Percentiles rank a stretch among this genome's conserved stretches.
phyloP scores from a whole-genome alignment of 2,888 invertebrate genomes.

The Pomacea canaliculata region DNA sequence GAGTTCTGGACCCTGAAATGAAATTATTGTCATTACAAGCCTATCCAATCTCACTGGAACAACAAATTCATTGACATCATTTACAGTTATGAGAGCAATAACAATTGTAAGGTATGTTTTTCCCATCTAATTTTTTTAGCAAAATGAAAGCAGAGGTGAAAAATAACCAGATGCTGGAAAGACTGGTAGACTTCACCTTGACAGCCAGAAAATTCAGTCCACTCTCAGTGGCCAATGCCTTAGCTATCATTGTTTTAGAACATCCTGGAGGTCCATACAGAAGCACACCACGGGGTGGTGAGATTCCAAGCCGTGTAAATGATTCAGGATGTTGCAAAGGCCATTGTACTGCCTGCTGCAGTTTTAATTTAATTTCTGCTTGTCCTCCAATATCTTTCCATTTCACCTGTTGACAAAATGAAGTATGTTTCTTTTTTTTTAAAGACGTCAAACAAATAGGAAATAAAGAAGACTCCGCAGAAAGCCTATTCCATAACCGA shows the following conservation, averaged over 20 bases:
- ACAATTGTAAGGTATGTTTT: too few relatives aligned
- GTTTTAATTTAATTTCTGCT: slow-evolving; percentile 84
- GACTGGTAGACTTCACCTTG: slow-evolving; percentile 74
- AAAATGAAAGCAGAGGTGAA: too few relatives aligned
- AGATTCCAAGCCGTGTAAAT: slow-evolving; percentile 84
- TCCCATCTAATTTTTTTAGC: too few relatives aligned
- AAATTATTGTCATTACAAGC: too few relatives aligned
- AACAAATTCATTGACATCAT: too few relatives aligned
- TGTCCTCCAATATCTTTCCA: slow-evolving; percentile 97
- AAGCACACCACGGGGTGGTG: slow-evolving; percentile 88
- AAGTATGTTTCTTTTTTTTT: too few relatives aligned
- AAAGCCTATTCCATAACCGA: too few relatives aligned
- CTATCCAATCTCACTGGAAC: too few relatives aligned
- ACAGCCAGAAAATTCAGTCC: slow-evolving; percentile 95
- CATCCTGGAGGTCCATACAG: slow-evolving; percentile 98
- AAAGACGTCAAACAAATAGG: neutral
- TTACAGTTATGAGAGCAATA: too few relatives aligned
- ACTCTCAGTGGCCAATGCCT: slow-evolving; percentile 95
- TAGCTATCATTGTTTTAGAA: slow-evolving; percentile 98
- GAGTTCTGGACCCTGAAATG: slow-evolving; percentile 85
- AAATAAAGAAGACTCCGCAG: neutral
- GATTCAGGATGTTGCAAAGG: slow-evolving; percentile 88
- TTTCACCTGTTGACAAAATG: slow-evolving; percentile 42
- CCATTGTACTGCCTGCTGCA: slow-evolving; percentile 93
- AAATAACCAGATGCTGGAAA: too few relatives aligned